These are phyloP conservation scores for Pipra filicauda DNA, from an alignment of 2,113 vertebrate genomes.

Conservation along the genomic window DNA sequence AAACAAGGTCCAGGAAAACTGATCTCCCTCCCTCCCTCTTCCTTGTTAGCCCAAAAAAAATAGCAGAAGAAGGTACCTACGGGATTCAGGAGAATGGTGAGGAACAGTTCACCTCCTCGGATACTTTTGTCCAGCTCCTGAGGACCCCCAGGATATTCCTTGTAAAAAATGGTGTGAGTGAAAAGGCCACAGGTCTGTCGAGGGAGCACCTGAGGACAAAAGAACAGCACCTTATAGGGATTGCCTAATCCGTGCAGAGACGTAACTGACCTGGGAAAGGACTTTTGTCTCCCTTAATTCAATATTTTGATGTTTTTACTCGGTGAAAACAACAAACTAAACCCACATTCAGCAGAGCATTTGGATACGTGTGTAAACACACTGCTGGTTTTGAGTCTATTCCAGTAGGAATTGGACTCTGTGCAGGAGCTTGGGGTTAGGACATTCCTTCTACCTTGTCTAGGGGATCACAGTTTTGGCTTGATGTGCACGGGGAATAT, in stretches of 20 bases:
- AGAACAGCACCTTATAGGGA: background rate
- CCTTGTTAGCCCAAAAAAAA: background rate
- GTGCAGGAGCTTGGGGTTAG: background rate
- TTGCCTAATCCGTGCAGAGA: background rate
- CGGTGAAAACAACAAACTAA: background rate
- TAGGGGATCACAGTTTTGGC: background rate
- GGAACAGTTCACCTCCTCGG: constrained; percentile 93
- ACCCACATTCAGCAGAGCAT: background rate
- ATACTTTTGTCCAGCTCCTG: constrained; percentile 97
- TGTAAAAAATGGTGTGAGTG: constrained; percentile 98
- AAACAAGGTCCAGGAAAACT: background rate
- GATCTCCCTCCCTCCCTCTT: background rate
- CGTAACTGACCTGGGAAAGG: background rate
- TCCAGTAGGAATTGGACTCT: background rate
- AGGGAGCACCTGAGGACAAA: constrained; percentile 86
- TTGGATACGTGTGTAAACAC: background rate
- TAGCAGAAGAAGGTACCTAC: constrained; percentile 76
- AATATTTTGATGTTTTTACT: background rate
- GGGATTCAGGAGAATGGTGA: constrained; percentile 94
- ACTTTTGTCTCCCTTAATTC: background rate
- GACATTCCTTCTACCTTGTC: background rate
- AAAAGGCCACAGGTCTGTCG: constrained; percentile 98
- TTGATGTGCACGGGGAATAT: background rate
- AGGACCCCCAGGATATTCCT: constrained; percentile 95
- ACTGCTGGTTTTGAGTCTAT: background rate